Base-by-base conservation (phyloP, 2,888 invertebrate species). In the Dioctria linearis region DNA sequence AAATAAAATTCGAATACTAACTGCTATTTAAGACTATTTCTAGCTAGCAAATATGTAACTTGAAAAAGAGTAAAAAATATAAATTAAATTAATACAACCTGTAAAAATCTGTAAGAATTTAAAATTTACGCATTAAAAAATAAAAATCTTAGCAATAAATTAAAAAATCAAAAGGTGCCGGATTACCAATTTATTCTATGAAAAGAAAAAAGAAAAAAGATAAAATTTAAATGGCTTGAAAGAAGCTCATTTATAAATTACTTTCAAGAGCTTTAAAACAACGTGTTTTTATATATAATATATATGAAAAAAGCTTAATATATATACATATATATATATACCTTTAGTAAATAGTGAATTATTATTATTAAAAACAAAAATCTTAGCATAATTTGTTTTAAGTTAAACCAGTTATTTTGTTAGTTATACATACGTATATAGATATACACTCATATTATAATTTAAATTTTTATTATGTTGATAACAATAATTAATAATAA, bases 111-210 rank as follows among this genome's bases (percentile, higher is more conserved):
- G 11, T 66, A 66, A 66, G 5, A 66, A 40, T 25, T 39, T 43
- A 76, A n/a, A 63, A 49, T 57, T 73, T 46, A n/a, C 13, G 61
- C 61, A 49, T 66, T 66, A 42, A 42, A 43, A 66, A 39, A 66
- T 3, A 61, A 39, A 46, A 76, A 25, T 63, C 46, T 49, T 81
- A 81, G 73, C 73, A 81, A 78, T 69, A 78, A 80, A 67, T 80
- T 57, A 75, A 67, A 25, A 78, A 81, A 82, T 82, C 81, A 79
- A 81, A 82, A 80, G 82, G 83, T 82, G 83, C 83, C 81, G 83
- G 82, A 81, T 83, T 82, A 82, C 80, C 81, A 83, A 79, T 81
- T 78, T 25, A n/a, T 80, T 66, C 66, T 65, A 75, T 59, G 59
- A 78, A 63, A 25, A 25, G 25, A 25, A 73, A 43, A n/a, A n/a